phyloP scores from a whole-genome alignment of 2,797 vertebrate genomes.

The Sebastiscus tertius region DNA sequence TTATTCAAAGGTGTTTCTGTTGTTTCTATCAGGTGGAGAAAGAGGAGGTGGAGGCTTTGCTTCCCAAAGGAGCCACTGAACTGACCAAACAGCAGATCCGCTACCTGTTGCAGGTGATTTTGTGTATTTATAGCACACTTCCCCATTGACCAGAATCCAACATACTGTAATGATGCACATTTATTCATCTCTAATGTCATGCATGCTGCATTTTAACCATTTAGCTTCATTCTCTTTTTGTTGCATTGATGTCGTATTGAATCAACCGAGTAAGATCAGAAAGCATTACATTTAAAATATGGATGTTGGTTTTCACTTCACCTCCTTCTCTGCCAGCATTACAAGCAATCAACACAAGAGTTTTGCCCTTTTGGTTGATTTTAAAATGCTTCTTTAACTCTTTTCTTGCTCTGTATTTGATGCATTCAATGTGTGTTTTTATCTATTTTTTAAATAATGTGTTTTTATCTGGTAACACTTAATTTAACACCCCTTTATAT shows the following conservation, averaged over 20 bases:
- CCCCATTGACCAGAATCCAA: background rate
- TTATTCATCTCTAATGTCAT: background rate
- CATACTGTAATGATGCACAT: background rate
- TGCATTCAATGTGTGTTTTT: background rate
- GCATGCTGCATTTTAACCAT: background rate
- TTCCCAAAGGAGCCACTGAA: constrained; percentile 93
- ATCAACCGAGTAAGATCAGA: too few relatives aligned
- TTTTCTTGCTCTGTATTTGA: background rate
- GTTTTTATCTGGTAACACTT: too few relatives aligned
- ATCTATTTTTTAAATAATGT: too few relatives aligned
- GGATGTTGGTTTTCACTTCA: background rate
- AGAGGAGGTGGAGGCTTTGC: constrained; percentile 90
- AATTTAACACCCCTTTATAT: too few relatives aligned
- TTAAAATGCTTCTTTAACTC: background rate
- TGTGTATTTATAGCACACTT: background rate
- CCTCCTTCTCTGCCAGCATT: background rate
- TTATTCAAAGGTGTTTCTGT: background rate
- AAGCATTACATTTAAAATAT: too few relatives aligned
- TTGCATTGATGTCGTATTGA: background rate
- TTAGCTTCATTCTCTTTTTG: background rate
- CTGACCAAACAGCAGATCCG: constrained; percentile 97
- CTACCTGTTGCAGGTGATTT: constrained; percentile 92
- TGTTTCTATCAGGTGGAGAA: constrained; percentile 47
- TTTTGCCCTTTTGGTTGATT: background rate
- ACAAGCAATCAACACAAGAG: background rate